Percentiles rank a stretch among this genome's conserved stretches.
Evolutionary conservation across 1,140 invertebrate species (phyloP).

Genomic region (Cherax quadricarinatus): DNA sequence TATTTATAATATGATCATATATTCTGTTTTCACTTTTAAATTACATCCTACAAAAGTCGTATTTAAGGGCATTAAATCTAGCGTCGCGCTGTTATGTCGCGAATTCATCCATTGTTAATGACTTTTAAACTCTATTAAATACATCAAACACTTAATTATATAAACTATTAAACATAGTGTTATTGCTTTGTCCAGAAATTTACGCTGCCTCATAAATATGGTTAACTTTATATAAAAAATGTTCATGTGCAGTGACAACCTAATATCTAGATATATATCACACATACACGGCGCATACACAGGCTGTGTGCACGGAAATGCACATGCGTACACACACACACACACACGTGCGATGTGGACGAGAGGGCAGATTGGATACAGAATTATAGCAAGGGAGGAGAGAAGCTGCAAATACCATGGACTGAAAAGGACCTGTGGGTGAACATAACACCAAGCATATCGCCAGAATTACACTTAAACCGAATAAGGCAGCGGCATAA

Average conservation of each 20-base stretch:
- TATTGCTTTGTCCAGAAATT: slow-evolving; percentile 61
- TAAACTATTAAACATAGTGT: slow-evolving; percentile 59
- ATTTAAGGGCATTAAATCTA: slow-evolving; percentile 62
- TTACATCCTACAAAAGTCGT: slow-evolving; percentile 50
- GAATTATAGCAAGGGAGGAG: too few species aligned
- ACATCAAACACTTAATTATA: slow-evolving; percentile 64
- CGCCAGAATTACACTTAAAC: too few species aligned
- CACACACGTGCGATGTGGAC: not conserved
- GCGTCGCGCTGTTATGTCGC: slow-evolving; percentile 47
- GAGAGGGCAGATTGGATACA: too few species aligned
- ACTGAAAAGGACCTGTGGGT: too few species aligned
- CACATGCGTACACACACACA: slow-evolving; percentile 28
- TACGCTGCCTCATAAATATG: slow-evolving; percentile 50
- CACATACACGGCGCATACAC: slow-evolving; percentile 21
- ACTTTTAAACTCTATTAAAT: slow-evolving; percentile 65
- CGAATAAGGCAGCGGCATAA: too few species aligned
- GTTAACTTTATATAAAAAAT: slow-evolving; percentile 57
- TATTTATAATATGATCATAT: slow-evolving; percentile 2
- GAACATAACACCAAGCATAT: too few species aligned
- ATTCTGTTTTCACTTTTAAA: slow-evolving; percentile 33
- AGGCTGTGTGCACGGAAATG: not conserved
- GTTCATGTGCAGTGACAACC: slow-evolving; percentile 54
- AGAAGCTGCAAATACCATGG: too few species aligned
- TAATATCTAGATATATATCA: slow-evolving; percentile 51
- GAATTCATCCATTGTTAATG: slow-evolving; percentile 63